Evolutionary conservation across 2,113 vertebrate genomes (phyloP).

Genomic region (Actinemys pallida): DNA sequence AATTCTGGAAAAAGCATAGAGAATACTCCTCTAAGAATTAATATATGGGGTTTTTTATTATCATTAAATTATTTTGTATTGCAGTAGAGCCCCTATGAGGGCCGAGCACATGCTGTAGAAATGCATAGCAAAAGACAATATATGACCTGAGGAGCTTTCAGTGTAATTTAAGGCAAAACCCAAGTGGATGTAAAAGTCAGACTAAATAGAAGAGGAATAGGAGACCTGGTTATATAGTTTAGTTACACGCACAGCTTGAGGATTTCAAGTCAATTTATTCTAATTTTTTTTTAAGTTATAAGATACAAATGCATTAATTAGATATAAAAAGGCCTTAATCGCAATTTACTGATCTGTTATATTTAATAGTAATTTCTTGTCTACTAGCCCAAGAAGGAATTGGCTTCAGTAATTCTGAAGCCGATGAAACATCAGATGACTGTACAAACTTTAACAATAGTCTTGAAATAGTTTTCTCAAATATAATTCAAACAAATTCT

Average conservation of each 20-base stretch:
- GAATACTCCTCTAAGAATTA: background rate
- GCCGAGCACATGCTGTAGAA: background rate
- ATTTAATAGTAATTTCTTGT: background rate
- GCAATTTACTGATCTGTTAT: background rate
- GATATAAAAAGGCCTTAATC: background rate
- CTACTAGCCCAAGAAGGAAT: background rate
- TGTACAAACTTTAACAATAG: background rate
- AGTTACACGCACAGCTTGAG: background rate
- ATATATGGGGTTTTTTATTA: background rate
- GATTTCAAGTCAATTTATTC: background rate
- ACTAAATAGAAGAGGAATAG: background rate
- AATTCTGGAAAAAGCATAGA: background rate
- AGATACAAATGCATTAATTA: background rate
- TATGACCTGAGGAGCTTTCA: background rate
- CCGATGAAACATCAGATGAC: background rate
- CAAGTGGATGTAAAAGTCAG: background rate
- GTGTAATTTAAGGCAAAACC: background rate
- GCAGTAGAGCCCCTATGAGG: background rate
- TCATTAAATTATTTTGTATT: background rate
- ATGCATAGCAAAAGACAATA: background rate
- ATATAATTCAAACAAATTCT: background rate
- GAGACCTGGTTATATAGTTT: background rate
- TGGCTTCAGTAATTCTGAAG: background rate
- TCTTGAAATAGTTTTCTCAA: background rate
- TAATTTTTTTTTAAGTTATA: background rate